Evolutionary conservation across 2,888 invertebrate genomes (phyloP).

Genomic region (Eustalomyia histrio): DNA sequence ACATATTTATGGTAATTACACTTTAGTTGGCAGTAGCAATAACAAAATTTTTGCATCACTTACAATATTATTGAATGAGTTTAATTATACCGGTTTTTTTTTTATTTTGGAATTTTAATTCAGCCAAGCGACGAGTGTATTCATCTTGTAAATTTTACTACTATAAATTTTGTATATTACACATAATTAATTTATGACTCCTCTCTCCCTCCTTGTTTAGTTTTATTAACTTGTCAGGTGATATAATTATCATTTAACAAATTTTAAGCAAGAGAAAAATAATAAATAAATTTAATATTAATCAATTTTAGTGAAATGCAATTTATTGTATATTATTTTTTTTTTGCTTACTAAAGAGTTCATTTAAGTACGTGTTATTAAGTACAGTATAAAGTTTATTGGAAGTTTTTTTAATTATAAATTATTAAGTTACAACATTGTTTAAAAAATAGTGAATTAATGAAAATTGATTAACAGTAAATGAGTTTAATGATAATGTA

Average conservation of each 20-base stretch:
- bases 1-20: slow-evolving; percentile 64
- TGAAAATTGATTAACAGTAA: slow-evolving; percentile 18
- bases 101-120: slow-evolving; percentile 2
- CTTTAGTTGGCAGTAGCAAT: slow-evolving; percentile 2
- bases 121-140: background rate
- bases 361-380: background rate
- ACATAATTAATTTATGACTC: slow-evolving; percentile 47
- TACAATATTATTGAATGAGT: slow-evolving; percentile 51
- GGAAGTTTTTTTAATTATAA: slow-evolving; percentile 7
- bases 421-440: slow-evolving; percentile 24
- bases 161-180: slow-evolving; percentile 34
- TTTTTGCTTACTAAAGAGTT: background rate
- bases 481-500: background rate
- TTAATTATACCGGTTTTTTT: slow-evolving; percentile 64
- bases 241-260: slow-evolving; percentile 59
- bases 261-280: slow-evolving; percentile 30
- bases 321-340: background rate
- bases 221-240: slow-evolving; percentile 34
- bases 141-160: slow-evolving; percentile 8
- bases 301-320: slow-evolving; percentile 41
- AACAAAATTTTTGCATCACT: slow-evolving; percentile 49
- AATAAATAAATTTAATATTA: slow-evolving; percentile 43
- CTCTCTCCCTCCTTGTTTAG: background rate
- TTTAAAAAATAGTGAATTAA: slow-evolving; percentile 40
- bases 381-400: slow-evolving; percentile 7